Evolutionary conservation across 2,797 vertebrate genomes (phyloP), one percentile per base, ranked within the genome.

Genomic region (Silurus lanzhouensis): DNA sequence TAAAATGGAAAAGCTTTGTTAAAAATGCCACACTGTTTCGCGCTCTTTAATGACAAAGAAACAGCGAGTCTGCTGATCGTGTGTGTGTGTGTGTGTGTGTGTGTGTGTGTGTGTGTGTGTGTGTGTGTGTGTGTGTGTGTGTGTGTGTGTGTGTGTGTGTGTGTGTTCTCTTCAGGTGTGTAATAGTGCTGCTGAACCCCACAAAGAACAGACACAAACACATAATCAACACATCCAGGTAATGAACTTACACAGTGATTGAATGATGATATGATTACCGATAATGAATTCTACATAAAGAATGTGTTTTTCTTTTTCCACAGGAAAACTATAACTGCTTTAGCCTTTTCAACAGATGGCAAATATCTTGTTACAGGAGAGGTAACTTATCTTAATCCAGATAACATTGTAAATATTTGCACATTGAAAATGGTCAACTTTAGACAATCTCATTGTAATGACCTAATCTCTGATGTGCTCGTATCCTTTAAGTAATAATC

Each of bases 331-430:
- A 97, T 99, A 93, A 98, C 97, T 6, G 95, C 98, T 68, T 92
- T 99, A 82, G 96, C 96, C 82, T 99, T 99, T 92, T 98, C 97
- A 86, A 96, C 97, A 38, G 97, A 99, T 92, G 98, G 98, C 87
- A 98, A 96, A 90, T 96, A 97, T 86, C 90, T 99, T 93, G 97
- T 97, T 93, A 99, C 98, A 66, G 98, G 98, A 93, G 98, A 99
- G 96, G 98, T 98, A 91, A 96, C 9, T 15, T 85, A 20, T n/a
- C 55, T 46, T 58, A 15, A 27, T 61, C 7, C 27, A 25, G 31
- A 63, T 63, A 3, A 44, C 7, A 10, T 20, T 19, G 17, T 20
- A 70, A 20, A 15, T 70, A 5, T 44, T 44, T 44, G 17, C 1
- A 70, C 3, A 44, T 70, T 20, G 19, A 44, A 10, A 17, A 57